Percentiles rank a stretch among this genome's conserved stretches.
phyloP scores from a whole-genome alignment of 2,888 invertebrate genomes.

The Melieria picta region DNA sequence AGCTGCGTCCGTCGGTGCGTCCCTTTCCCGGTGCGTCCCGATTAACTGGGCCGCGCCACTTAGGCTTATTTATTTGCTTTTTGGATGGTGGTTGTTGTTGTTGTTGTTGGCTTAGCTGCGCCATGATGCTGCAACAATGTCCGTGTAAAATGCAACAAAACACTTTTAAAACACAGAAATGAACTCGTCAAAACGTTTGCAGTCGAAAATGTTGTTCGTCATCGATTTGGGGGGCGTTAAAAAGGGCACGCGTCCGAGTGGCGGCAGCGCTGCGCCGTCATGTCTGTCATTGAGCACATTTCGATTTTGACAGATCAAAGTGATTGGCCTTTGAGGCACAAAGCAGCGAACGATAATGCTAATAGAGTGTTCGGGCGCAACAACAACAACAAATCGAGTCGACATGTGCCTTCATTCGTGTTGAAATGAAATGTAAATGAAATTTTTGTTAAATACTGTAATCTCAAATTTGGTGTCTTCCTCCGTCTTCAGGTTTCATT shows the following conservation, averaged over 20 bases:
- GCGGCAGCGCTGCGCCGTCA: neutral
- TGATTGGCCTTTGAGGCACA: neutral
- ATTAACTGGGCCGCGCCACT: neutral
- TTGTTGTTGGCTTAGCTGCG: conserved; percentile 8
- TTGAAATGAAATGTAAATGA: neutral
- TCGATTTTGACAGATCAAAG: neutral
- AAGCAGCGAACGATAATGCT: neutral
- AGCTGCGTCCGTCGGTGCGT: conserved; percentile 8
- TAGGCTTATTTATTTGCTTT: conserved; percentile 7
- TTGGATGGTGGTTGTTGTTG: conserved; percentile 11
- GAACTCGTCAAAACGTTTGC: conserved; percentile 26
- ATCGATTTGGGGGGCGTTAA: conserved; percentile 35
- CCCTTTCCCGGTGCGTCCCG: neutral
- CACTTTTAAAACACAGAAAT: conserved; percentile 25
- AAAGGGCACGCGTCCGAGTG: conserved; percentile 45
- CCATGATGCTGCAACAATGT: conserved; percentile 58
- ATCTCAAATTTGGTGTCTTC: too few species aligned
- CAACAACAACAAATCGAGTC: neutral
- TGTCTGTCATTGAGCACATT: neutral
- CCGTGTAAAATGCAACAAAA: conserved; percentile 38
- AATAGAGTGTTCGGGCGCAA: conserved; percentile 22
- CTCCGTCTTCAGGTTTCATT: too few species aligned
- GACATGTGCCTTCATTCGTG: neutral
- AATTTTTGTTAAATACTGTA: neutral
- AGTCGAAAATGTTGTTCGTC: conserved; percentile 32